These are phyloP conservation scores for Chlamydotis undulata DNA, from an alignment of 2,113 vertebrate genomes.

Conservation along the genomic window DNA sequence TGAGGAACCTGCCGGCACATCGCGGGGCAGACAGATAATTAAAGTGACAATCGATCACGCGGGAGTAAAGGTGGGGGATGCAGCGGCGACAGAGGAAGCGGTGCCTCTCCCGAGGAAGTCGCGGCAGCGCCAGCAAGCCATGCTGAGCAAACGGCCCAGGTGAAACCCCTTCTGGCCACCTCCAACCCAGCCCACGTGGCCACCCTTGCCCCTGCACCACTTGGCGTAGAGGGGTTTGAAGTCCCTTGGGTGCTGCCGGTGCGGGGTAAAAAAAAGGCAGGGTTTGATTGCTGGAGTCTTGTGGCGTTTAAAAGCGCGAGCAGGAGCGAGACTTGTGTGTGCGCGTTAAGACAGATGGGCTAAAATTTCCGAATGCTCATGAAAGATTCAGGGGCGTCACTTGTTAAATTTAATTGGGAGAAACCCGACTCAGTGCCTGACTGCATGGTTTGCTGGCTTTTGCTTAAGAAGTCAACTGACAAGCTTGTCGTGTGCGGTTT, in stretches of 20 bases:
- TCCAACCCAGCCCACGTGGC: neutral
- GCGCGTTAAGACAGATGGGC: slow-evolving; percentile 44
- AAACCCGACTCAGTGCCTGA: slow-evolving; percentile 55
- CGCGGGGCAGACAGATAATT: slow-evolving; percentile 60
- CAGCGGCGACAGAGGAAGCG: neutral
- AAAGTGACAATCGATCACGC: slow-evolving; percentile 60
- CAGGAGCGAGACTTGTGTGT: neutral
- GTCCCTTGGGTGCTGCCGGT: neutral
- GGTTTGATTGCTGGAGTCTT: neutral
- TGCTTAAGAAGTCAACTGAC: slow-evolving; percentile 73
- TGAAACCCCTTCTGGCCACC: neutral
- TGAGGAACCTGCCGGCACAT: slow-evolving; percentile 58
- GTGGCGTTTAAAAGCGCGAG: neutral
- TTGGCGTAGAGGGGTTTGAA: neutral
- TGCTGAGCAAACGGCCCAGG: neutral
- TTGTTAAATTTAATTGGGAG: slow-evolving; percentile 82
- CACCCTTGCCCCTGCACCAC: neutral
- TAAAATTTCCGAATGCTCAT: slow-evolving; percentile 68
- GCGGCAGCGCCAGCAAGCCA: accelerated
- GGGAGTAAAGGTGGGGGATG: neutral
- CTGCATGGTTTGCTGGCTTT: slow-evolving; percentile 62
- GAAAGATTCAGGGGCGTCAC: slow-evolving; percentile 77
- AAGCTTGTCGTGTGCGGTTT: slow-evolving; percentile 38
- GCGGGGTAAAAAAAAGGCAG: neutral
- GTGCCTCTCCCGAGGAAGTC: neutral